Evolutionary conservation across 2,797 vertebrate species (phyloP), one percentile per base, ranked within the genome.

Genomic region (Natrix natrix): DNA sequence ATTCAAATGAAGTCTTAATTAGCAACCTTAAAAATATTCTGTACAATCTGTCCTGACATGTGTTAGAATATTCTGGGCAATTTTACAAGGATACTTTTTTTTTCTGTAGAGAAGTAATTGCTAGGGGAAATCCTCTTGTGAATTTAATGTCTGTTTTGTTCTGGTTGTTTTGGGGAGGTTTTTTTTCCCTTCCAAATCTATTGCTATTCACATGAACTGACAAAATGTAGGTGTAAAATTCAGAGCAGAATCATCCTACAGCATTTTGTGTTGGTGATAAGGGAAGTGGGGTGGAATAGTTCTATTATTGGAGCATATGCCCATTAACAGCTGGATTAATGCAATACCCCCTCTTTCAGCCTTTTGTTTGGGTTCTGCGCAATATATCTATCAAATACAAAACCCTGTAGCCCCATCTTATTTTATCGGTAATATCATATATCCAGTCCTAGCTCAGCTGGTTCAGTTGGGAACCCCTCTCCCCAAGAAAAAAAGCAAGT

Each of bases 261-360:
- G 32, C 32, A 0, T 56, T 17, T 37, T 55, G 63, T 7, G 20
- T 48, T 12, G 16, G 11, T 12, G 59, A 22, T 43, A 37, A 32
- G 24, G 74, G 7, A n/a, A 20, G 32, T 28, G n/a, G 59, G 52
- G 28, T 61, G 74, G 86, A 83, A 88, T 57, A 52, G n/a, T 54
- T 87, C 56, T 32, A 88, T 92, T 92, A 90, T 61, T 26, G 22
- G 90, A 54, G 57, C 87, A 57, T 32, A 20, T 26, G 24, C 10
- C 86, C 57, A 56, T 17, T 88, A 88, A 43, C 94, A 92, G 92
- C 90, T 93, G 92, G 61, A 57, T 54, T 26, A n/a, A 56, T 90
- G 93, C 93, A 74, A 90, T 93, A 55, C 8, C 87, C 63, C 48
- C 55, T 22, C 48, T 28, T 90, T 54, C 5, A 37, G 13, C 17